Evolutionary conservation across 2,888 invertebrate genomes (phyloP).

Genomic region (Noctua fimbriata): DNA sequence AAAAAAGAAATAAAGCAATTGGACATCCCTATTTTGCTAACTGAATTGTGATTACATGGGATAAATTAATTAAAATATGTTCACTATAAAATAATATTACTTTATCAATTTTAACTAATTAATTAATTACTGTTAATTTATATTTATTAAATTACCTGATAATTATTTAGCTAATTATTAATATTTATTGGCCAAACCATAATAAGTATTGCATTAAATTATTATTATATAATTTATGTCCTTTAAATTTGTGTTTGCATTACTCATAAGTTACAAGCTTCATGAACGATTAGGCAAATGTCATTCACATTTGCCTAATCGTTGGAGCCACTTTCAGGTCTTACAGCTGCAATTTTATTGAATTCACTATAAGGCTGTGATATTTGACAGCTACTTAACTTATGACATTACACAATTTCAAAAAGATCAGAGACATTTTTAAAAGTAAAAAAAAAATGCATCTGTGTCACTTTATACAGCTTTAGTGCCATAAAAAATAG

Average conservation of each 20-base stretch:
- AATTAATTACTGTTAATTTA: slow-evolving; percentile 3
- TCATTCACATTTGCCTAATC: no score
- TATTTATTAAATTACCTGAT: background rate
- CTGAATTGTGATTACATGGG: background rate
- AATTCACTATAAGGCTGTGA: background rate
- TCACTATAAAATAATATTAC: background rate
- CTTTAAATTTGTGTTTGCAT: background rate
- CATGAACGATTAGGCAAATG: no score
- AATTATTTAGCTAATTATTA: background rate
- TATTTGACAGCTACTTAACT: no score
- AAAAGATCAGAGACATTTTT: no score
- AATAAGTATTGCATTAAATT: background rate
- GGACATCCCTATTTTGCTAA: background rate
- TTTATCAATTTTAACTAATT: background rate
- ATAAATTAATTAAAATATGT: slow-evolving; percentile 18
- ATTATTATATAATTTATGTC: background rate
- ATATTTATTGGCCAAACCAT: background rate
- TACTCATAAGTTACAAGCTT: background rate
- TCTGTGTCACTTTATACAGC: background rate
- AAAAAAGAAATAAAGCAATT: background rate
- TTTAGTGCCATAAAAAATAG: background rate
- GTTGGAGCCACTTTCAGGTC: background rate
- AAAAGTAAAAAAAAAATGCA: background rate
- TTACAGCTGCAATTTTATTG: background rate
- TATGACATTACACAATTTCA: background rate